Evolutionary conservation across 2,888 invertebrate species (phyloP).

Genomic region (Toxonevra muliebris): DNA sequence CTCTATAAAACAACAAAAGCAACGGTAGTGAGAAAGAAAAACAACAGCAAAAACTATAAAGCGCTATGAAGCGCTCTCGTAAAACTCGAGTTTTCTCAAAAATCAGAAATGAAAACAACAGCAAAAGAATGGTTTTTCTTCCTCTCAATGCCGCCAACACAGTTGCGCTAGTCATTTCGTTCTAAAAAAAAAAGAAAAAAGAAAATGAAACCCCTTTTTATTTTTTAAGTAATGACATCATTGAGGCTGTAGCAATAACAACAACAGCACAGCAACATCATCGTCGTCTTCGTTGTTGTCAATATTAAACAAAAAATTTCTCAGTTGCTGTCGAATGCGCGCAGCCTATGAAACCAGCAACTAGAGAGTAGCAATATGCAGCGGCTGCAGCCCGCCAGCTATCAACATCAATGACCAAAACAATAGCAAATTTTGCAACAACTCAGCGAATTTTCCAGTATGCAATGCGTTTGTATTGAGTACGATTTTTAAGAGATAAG

Average conservation of each 20-base stretch:
- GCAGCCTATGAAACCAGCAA: constrained; percentile 44
- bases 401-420: neutral
- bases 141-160: neutral
- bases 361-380: neutral
- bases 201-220: neutral
- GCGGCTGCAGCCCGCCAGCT: neutral
- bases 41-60: too few relatives aligned
- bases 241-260: constrained; percentile 22
- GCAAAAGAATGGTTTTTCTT: neutral
- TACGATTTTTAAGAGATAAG: too few relatives aligned
- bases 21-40: too few relatives aligned
- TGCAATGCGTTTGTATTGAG: neutral
- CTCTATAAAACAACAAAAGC: too few relatives aligned
- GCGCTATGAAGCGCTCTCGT: too few relatives aligned
- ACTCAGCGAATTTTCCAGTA: neutral
- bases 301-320: neutral
- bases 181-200: neutral
- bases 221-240: constrained; percentile 52
- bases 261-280: constrained; percentile 18
- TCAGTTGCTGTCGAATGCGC: constrained; percentile 45
- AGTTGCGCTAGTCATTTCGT: constrained; percentile 7
- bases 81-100: too few relatives aligned
- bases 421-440: neutral
- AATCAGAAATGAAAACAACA: too few relatives aligned
- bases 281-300: too few relatives aligned